These are phyloP conservation scores for Chloroclystis v-ata DNA, from an alignment of 2,888 invertebrate genomes.

Conservation along the genomic window DNA sequence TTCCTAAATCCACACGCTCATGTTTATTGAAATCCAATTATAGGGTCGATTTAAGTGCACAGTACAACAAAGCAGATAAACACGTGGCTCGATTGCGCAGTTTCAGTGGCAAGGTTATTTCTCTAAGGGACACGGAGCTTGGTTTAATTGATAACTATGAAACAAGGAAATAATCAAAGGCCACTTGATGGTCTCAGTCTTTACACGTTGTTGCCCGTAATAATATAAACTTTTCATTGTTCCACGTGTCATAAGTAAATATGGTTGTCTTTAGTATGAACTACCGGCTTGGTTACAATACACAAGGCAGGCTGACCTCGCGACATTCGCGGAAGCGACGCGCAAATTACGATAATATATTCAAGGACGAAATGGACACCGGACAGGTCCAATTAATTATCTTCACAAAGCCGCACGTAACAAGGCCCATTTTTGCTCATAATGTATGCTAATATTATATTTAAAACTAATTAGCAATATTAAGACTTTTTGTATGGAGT, in stretches of 20 bases:
- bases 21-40: neutral
- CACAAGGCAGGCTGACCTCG: slow-evolving; percentile 39
- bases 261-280: slow-evolving; percentile 9
- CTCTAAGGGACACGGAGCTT: neutral
- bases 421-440: slow-evolving; percentile 14
- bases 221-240: neutral
- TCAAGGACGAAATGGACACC: slow-evolving; percentile 47
- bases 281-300: slow-evolving; percentile 41
- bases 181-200: neutral
- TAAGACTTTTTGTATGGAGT: slow-evolving; percentile 9
- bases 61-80: too few relatives aligned
- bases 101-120: neutral
- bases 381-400: slow-evolving; percentile 35
- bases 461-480: slow-evolving; percentile 7
- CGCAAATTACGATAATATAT: slow-evolving; percentile 64
- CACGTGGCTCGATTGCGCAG: neutral
- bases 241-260: neutral
- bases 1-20: slow-evolving; percentile 29
- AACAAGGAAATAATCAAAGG: neutral
- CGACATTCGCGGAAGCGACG: slow-evolving; percentile 63
- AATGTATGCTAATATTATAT: slow-evolving; percentile 1
- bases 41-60: neutral
- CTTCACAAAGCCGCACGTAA: slow-evolving; percentile 23
- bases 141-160: neutral
- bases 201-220: neutral